Conservation (phyloP, 2,888 invertebrate species). For the Hypena proboscidalis region DNA sequence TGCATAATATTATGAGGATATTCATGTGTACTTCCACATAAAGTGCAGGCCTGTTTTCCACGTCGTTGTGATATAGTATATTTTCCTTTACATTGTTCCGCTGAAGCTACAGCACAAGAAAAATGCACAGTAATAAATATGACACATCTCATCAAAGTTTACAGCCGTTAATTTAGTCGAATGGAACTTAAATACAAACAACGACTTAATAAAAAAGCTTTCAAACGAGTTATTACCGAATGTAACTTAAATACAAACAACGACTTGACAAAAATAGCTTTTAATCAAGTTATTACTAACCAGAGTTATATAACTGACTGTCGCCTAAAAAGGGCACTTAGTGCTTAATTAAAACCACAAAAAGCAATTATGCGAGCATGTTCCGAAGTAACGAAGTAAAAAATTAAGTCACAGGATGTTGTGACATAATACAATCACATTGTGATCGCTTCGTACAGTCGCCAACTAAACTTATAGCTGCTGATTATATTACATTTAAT, state of each 20-base stretch:
- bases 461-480: too few relatives aligned
- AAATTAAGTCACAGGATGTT: conserved; percentile 21
- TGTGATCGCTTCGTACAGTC: conserved; percentile 29
- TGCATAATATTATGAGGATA: too few relatives aligned
- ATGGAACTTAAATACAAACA: conserved; percentile 40
- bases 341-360: conserved; percentile 30
- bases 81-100: too few relatives aligned
- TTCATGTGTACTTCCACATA: too few relatives aligned
- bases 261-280: conserved; percentile 23
- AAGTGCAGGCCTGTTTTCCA: too few relatives aligned
- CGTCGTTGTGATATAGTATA: too few relatives aligned
- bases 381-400: conserved; percentile 26
- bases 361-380: conserved; percentile 24
- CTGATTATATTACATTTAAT: too few relatives aligned
- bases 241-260: conserved; percentile 39
- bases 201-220: conserved; percentile 21
- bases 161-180: too few relatives aligned
- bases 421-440: conserved; percentile 36
- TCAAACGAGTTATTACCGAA: conserved; percentile 19
- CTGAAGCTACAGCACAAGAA: too few relatives aligned
- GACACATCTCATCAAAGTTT: too few relatives aligned
- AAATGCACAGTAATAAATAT: too few relatives aligned
- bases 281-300: conserved; percentile 23
- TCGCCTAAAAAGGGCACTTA: conserved; percentile 20
- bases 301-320: conserved; percentile 11